These are phyloP conservation scores for Talpa occidentalis DNA, from an alignment of 2,113 vertebrate species.

Conservation along the genomic window DNA sequence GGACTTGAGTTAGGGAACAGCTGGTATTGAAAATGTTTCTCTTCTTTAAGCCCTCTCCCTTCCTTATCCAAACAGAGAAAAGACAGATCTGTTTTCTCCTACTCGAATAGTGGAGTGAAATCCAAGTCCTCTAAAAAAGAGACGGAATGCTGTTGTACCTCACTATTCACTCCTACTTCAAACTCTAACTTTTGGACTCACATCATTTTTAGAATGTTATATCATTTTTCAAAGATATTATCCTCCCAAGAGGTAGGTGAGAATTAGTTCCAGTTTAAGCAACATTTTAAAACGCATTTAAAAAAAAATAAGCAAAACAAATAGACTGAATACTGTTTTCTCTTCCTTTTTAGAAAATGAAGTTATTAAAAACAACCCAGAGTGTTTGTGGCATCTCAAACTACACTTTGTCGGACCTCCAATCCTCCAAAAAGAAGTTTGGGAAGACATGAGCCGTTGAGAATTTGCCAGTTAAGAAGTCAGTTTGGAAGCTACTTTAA, in stretches of 20 bases:
- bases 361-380: neutral
- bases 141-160: slow-evolving; percentile 64
- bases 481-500: slow-evolving; percentile 69
- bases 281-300: slow-evolving; percentile 19
- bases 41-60: slow-evolving; percentile 66
- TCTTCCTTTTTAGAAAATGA: neutral
- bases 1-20: slow-evolving; percentile 65
- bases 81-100: slow-evolving; percentile 75
- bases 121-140: slow-evolving; percentile 64
- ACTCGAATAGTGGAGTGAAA: slow-evolving; percentile 63
- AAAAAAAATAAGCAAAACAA: neutral
- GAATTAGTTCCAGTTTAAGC: slow-evolving; percentile 51
- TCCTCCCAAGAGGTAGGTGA: slow-evolving; percentile 50
- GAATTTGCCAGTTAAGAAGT: slow-evolving; percentile 79
- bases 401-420: neutral
- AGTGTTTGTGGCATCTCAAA: neutral
- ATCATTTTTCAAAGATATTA: slow-evolving; percentile 63
- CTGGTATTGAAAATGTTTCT: slow-evolving; percentile 75
- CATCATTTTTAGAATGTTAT: slow-evolving; percentile 53
- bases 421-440: neutral
- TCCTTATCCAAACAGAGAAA: slow-evolving; percentile 79
- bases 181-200: slow-evolving; percentile 55
- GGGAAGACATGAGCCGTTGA: slow-evolving; percentile 28
- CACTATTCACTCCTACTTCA: slow-evolving; percentile 49
- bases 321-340: neutral